These are phyloP conservation scores for Acleris cristana DNA, from an alignment of 2,888 invertebrate species.

Conservation along the genomic window DNA sequence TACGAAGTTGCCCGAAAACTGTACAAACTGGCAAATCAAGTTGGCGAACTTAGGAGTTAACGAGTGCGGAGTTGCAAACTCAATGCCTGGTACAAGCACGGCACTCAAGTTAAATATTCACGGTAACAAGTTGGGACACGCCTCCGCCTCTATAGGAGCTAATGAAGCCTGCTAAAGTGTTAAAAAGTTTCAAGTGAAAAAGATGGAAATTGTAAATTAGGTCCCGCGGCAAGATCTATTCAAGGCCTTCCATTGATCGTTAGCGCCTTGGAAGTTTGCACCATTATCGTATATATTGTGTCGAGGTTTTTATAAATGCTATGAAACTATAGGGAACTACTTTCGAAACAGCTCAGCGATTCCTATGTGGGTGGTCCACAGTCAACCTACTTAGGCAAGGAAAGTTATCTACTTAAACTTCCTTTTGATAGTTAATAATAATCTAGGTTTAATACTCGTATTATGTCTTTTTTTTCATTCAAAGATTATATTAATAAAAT, in stretches of 20 bases:
- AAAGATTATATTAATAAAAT: too few species aligned
- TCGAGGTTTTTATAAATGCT: too few species aligned
- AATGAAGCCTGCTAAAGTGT: constrained; percentile 31
- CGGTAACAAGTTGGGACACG: constrained; percentile 31
- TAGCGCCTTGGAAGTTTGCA: neutral
- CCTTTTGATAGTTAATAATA: too few species aligned
- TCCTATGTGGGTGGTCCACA: too few species aligned
- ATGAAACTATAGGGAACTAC: too few species aligned
- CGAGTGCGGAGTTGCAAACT: constrained; percentile 51
- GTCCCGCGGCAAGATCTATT: neutral
- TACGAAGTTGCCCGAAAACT: constrained; percentile 45
- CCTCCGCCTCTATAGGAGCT: constrained; percentile 29
- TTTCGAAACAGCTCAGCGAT: too few species aligned
- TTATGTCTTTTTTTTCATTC: too few species aligned
- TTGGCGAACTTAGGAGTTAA: constrained; percentile 49
- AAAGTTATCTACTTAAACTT: too few species aligned
- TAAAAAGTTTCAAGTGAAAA: constrained; percentile 24
- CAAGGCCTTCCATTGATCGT: neutral
- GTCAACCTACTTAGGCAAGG: too few species aligned
- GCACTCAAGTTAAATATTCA: constrained; percentile 37
- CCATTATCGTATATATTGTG: neutral
- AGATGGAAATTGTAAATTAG: constrained; percentile 17
- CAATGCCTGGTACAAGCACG: constrained; percentile 43
- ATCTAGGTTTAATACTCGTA: too few species aligned
- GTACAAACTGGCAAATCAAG: constrained; percentile 47